These are phyloP conservation scores for Cyclura pinguis DNA, from an alignment of 2,797 vertebrate genomes.

Conservation along the genomic window DNA sequence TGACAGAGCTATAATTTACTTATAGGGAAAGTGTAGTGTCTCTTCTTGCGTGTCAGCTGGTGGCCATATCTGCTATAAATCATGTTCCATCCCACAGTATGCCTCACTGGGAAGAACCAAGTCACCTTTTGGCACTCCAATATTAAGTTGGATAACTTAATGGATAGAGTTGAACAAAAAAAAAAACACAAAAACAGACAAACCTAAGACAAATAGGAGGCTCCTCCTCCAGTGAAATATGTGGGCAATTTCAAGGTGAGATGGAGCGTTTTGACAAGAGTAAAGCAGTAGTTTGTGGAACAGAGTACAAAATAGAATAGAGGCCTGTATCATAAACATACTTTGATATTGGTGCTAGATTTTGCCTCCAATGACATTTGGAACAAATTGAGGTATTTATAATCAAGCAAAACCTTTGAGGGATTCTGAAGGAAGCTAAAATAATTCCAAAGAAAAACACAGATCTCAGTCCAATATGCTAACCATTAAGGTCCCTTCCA, in stretches of 20 bases:
- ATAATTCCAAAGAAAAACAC: neutral
- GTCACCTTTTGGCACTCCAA: slow-evolving; percentile 25
- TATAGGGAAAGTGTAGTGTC: slow-evolving; percentile 29
- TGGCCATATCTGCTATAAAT: slow-evolving; percentile 44
- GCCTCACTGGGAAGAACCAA: neutral
- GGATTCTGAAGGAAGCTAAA: neutral
- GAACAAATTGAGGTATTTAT: neutral
- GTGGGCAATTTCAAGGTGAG: neutral
- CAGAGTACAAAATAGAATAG: neutral
- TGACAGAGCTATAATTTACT: slow-evolving; percentile 62
- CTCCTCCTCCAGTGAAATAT: neutral
- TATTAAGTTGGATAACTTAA: neutral
- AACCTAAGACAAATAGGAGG: neutral
- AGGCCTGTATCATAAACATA: neutral
- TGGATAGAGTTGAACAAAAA: neutral
- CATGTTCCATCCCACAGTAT: slow-evolving; percentile 1
- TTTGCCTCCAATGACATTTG: neutral
- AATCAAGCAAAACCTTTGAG: neutral
- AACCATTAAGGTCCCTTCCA: too few species aligned
- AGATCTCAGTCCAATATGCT: too few species aligned
- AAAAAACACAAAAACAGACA: too few species aligned
- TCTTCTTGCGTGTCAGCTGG: slow-evolving; percentile 15
- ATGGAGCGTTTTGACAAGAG: neutral
- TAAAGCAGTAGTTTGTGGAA: too few species aligned
- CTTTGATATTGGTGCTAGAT: neutral